Evolutionary conservation across 1,140 invertebrate genomes (phyloP).

Genomic region (Drosophila nasuta): DNA sequence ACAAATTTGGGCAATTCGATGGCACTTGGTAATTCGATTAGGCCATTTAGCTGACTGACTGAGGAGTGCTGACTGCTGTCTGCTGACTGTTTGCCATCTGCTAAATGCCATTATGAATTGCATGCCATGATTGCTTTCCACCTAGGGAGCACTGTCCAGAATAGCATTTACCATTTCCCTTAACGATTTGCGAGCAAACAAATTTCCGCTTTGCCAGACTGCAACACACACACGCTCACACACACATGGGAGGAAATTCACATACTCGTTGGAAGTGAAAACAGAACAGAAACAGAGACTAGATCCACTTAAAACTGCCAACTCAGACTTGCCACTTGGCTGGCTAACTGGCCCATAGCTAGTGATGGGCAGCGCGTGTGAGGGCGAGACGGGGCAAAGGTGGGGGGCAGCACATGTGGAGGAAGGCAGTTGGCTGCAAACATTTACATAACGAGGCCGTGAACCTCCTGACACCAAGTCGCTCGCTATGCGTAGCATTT

Average conservation of each 20-base stretch:
- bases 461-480: constrained; percentile 54
- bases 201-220: constrained; percentile 74
- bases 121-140: constrained; percentile 53
- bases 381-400: neutral
- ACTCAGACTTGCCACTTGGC: constrained; percentile 55
- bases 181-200: constrained; percentile 76
- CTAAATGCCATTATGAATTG: constrained; percentile 44
- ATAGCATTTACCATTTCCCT: constrained; percentile 74
- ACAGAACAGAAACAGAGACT: constrained; percentile 39
- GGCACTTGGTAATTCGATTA: constrained; percentile 74
- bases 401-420: neutral
- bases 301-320: constrained; percentile 72
- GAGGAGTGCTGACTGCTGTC: constrained; percentile 10
- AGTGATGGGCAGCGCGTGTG: neutral
- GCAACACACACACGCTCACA: constrained; percentile 33
- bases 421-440: constrained; percentile 46
- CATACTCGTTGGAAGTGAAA: constrained; percentile 46
- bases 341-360: constrained; percentile 28
- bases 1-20: constrained; percentile 44
- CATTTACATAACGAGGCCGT: constrained; percentile 75
- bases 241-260: neutral
- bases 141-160: constrained; percentile 30
- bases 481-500: neutral
- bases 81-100: constrained; percentile 50
- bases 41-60: constrained; percentile 27